Conservation (phyloP, 2,888 invertebrate genomes). For the Cephus sareptanus region DNA sequence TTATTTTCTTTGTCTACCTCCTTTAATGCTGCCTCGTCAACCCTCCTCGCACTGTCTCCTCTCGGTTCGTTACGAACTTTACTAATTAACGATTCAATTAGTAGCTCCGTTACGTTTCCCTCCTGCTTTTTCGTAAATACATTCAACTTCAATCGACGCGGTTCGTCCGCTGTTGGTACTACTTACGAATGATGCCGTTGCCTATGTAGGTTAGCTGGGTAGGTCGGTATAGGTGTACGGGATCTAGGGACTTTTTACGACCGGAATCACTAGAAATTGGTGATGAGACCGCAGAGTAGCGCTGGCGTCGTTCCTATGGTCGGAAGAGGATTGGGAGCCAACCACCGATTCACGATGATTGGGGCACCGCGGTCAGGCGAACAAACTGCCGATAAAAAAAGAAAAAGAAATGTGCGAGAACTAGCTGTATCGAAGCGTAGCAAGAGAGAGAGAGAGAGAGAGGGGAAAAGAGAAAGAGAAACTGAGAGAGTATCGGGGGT, state of each 20-base stretch:
- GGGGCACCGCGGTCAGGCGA: conserved; percentile 36
- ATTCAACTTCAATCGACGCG: background rate
- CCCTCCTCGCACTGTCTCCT: background rate
- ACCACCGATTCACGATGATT: conserved; percentile 34
- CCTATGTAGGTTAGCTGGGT: background rate
- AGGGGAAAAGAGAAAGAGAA: background rate
- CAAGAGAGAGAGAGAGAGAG: conserved; percentile 8
- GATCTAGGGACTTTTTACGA: background rate
- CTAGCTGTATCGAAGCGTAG: background rate
- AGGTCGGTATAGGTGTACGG: background rate
- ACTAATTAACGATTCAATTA: background rate
- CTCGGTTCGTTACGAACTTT: background rate
- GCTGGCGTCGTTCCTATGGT: background rate
- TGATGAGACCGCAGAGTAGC: background rate
- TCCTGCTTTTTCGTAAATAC: background rate
- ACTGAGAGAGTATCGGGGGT: background rate
- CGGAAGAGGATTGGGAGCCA: background rate
- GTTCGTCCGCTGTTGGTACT: background rate
- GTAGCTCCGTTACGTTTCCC: background rate
- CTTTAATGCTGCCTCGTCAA: background rate
- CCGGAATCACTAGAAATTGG: background rate
- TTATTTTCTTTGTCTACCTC: background rate
- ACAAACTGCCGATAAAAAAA: conserved; percentile 32
- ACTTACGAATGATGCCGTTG: background rate
- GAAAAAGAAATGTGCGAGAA: background rate